Conservation (phyloP, 2,888 invertebrate species). For the Plemyria rubiginata region DNA sequence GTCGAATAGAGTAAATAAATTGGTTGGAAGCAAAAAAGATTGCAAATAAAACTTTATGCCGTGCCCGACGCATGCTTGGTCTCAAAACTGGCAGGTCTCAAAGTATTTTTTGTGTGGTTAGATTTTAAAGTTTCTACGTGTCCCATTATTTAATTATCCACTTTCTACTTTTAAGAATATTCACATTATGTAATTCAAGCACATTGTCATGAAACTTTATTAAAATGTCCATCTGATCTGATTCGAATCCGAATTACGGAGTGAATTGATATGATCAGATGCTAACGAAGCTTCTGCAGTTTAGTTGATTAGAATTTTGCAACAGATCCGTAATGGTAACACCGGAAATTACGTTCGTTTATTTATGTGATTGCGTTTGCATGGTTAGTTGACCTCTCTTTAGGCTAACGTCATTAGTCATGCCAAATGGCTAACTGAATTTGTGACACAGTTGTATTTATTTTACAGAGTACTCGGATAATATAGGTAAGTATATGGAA, state of each 20-base stretch:
- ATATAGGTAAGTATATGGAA: neutral
- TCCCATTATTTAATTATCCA: no score
- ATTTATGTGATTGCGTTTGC: slow-evolving; percentile 55
- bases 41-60: slow-evolving; percentile 27
- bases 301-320: slow-evolving; percentile 48
- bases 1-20: slow-evolving; percentile 58
- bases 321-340: slow-evolving; percentile 61
- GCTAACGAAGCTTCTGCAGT: slow-evolving; percentile 35
- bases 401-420: slow-evolving; percentile 45
- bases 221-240: slow-evolving; percentile 17
- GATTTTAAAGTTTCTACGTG: no score
- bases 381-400: slow-evolving; percentile 53
- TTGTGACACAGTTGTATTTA: neutral
- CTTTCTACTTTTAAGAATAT: no score
- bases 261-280: slow-evolving; percentile 28
- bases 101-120: neutral
- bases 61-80: neutral
- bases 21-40: slow-evolving; percentile 43
- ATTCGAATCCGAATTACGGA: slow-evolving; percentile 27
- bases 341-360: slow-evolving; percentile 69
- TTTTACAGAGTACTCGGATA: neutral
- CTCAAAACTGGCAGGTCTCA: neutral
- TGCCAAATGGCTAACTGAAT: slow-evolving; percentile 44
- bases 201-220: slow-evolving; percentile 2
- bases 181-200: neutral